Evolutionary conservation across 2,888 invertebrate genomes (phyloP), one percentile per base, ranked within the genome.

Genomic region (Gari tellinella): DNA sequence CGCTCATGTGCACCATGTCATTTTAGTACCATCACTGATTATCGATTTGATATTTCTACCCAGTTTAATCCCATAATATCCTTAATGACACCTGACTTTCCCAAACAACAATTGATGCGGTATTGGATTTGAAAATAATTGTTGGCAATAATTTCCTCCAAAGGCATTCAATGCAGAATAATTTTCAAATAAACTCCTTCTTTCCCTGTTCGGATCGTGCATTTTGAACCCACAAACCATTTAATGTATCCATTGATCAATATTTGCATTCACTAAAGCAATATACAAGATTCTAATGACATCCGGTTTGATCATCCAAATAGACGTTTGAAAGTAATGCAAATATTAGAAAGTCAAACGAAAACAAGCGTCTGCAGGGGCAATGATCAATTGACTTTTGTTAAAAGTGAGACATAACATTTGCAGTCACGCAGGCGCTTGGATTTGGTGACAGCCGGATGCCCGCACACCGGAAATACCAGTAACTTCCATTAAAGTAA

Each of bases 401-500:
- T 68, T 69, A 46, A 79, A 79, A 79, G 65, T 65, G 74, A 74
- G 75, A 67, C 75, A 72, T 72, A 72, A 55, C 69, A 75, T 75
- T 79, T 68, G 72, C 53, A 65, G 79, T 75, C 79, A 79, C 79
- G 79, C 70, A 72, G 72, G 62, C 45, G 64, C 61, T 63, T 55
- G 60, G 65, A 69, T 69, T 64, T 58, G 62, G 69, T 79, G 79
- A 79, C 79, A 79, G 64, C 81, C 82, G 77, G 82, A 82, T 80
- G 76, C 63, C 55, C 61, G 60, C 57, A 65, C 66, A 73, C 72
- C 80, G 82, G 82, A 82, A 70, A 82, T 80, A 82, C 82, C 73
- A 82, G 82, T 80, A 76, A 82, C 80, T 82, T 82, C 82, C 82
- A 82, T 82, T 82, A 82, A 80, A 69, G 82, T 66, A 79, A 79